Evolutionary conservation across 2,797 vertebrate genomes (phyloP).

Genomic region (Enteromius trimaculatus): DNA sequence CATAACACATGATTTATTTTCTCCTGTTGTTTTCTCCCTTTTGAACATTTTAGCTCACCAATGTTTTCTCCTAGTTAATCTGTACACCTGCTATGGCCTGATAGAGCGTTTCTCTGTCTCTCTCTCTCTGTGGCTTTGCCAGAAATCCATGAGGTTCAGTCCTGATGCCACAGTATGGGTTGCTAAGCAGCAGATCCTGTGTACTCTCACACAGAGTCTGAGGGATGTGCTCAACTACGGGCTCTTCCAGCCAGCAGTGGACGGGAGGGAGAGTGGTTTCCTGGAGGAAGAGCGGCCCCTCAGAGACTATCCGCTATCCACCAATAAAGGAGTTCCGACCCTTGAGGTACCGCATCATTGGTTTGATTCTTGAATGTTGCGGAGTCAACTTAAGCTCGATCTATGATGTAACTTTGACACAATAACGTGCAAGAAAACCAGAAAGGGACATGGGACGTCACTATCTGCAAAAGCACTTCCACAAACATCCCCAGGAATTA

Average conservation of each 20-base stretch:
- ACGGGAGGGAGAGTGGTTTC: conserved; percentile 85
- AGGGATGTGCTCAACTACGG: conserved; percentile 89
- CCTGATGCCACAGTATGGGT: conserved; percentile 86
- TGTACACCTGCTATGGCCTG: conserved; percentile 38
- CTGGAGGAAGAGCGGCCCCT: conserved; percentile 87
- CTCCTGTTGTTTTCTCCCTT: not conserved
- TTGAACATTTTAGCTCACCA: conserved; percentile 12
- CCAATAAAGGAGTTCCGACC: conserved; percentile 79
- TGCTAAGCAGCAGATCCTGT: conserved; percentile 86
- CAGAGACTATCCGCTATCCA: conserved; percentile 81
- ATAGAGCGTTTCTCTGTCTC: conserved; percentile 30
- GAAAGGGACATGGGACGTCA: not conserved
- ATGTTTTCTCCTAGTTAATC: conserved; percentile 41
- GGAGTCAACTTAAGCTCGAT: not conserved
- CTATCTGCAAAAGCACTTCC: conserved; percentile 26
- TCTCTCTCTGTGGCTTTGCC: conserved; percentile 52
- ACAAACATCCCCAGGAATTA: conserved; percentile 7
- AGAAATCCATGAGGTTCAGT: conserved; percentile 88
- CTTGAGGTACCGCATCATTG: conserved; percentile 79
- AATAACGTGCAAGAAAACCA: not conserved
- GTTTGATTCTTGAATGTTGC: not conserved
- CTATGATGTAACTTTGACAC: conserved; percentile 9
- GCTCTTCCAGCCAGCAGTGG: conserved; percentile 86
- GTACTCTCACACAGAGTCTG: conserved; percentile 85
- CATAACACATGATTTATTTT: not conserved